Conservation (phyloP, 2,797 vertebrate species). For the Chaenodraco wilsoni region DNA sequence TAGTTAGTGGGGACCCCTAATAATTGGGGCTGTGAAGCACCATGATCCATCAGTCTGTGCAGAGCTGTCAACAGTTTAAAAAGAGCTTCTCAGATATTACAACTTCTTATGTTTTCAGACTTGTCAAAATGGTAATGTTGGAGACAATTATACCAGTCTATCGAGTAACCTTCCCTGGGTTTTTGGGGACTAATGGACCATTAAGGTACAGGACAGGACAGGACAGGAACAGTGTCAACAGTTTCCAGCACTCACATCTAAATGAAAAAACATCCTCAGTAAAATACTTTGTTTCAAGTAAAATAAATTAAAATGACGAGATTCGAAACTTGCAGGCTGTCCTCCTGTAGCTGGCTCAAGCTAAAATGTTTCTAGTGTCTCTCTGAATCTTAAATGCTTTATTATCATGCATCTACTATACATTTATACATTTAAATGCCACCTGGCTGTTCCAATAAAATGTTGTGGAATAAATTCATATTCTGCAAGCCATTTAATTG, state of each 20-base stretch:
- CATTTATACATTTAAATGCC: slow-evolving; percentile 42
- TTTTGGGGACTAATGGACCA: background rate
- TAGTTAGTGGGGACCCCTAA: slow-evolving; percentile 5
- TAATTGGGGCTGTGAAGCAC: slow-evolving; percentile 10
- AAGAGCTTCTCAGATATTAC: slow-evolving; percentile 1
- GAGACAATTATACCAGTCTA: background rate
- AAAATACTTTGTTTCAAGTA: background rate
- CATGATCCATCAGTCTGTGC: slow-evolving; percentile 12
- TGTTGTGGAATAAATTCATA: slow-evolving; percentile 45
- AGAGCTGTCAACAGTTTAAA: slow-evolving; percentile 34
- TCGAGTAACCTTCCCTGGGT: background rate
- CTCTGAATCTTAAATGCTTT: slow-evolving; percentile 31
- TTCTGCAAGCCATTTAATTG: slow-evolving; percentile 47
- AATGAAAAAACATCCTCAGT: slow-evolving; percentile 6
- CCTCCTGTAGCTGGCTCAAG: slow-evolving; percentile 15
- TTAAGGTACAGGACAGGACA: background rate
- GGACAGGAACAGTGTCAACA: background rate
- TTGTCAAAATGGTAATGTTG: background rate
- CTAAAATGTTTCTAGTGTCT: slow-evolving; percentile 19
- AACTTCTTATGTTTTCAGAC: background rate
- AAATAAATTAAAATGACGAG: background rate
- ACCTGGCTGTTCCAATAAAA: slow-evolving; percentile 37
- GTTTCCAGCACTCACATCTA: background rate
- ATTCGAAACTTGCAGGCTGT: slow-evolving; percentile 21
- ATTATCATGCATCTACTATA: slow-evolving; percentile 32